Conservation (phyloP, 2,888 invertebrate genomes). For the Ceraclea dissimilis region DNA sequence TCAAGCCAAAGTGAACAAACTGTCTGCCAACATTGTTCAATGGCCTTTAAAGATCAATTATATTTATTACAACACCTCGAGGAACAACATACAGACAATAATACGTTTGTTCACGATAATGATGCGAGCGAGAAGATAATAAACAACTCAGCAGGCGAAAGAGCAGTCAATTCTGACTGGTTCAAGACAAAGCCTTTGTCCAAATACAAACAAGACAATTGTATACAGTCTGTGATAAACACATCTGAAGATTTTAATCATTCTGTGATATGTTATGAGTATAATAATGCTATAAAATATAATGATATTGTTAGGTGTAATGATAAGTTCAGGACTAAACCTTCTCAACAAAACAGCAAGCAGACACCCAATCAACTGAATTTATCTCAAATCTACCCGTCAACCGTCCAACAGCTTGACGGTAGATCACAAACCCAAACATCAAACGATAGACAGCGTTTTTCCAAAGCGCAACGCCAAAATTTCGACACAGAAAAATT, state of each 20-base stretch:
- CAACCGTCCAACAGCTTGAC: background rate
- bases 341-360: background rate
- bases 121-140: too few species aligned
- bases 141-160: too few species aligned
- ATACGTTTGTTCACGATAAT: too few species aligned
- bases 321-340: conserved; percentile 8
- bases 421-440: background rate
- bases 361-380: background rate
- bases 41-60: too few species aligned
- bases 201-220: conserved; percentile 2
- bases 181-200: background rate
- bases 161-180: too few species aligned
- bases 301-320: conserved; percentile 14
- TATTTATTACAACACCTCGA: too few species aligned
- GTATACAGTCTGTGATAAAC: conserved; percentile 18
- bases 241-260: conserved; percentile 17
- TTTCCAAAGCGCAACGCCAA: background rate
- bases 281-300: conserved; percentile 9
- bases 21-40: too few species aligned
- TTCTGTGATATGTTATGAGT: conserved; percentile 19
- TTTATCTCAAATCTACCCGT: background rate
- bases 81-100: too few species aligned
- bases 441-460: background rate
- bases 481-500: background rate
- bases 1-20: too few species aligned